Base-by-base conservation (phyloP, 2,797 vertebrate genomes). In the Urosaurus nigricauda region DNA sequence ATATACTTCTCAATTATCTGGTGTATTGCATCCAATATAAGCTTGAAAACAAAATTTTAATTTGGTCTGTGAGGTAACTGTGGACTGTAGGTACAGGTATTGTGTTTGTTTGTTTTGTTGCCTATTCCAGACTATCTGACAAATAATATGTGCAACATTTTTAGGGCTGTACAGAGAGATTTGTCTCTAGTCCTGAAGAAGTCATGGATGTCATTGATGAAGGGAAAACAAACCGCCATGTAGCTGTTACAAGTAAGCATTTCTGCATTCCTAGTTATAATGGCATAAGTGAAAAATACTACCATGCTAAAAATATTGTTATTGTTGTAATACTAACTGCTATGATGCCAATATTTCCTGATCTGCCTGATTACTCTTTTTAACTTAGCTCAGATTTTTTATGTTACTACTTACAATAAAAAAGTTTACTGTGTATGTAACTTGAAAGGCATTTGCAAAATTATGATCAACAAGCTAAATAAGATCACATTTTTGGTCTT, bases 201-300 rank as follows among this genome's bases (percentile, higher is more conserved):
- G 99, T 99, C 40, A 98, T 99, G 98, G 99, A 99, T 85, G 98
- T 99, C 81, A 99, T 99, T 32, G 99, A 99, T 14, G 99, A 99
- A 91, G 99, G 99, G 65, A 99, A 99, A 95, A 95, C 98, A 16
- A 99, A 99, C 94, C 97, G 99, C 73, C 99, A 99, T 0, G 99
- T 99, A 91, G 98, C 99, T 8, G 99, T 99, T 68, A 99, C 99
- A 92, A 99, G 99, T 99, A 96, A 98, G 99, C 94, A 1, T 32
- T 80, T 43, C 26, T 47, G 6, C 16, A 40, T 5, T 82, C 24
- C 43, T n/a, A 89, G 11, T 51, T 51, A 51, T 9, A 51, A 51
- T 51, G 47, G 47, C 47, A 51, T 51, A 51, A 8, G 47, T 56
- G 37, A 65, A 68, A 86, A 75, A 51, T 32, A 56, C 14, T 24